Percentiles rank a stretch among this genome's conserved stretches.
Evolutionary conservation across 2,113 vertebrate genomes (phyloP).

Genomic region (Anoura caudifer): DNA sequence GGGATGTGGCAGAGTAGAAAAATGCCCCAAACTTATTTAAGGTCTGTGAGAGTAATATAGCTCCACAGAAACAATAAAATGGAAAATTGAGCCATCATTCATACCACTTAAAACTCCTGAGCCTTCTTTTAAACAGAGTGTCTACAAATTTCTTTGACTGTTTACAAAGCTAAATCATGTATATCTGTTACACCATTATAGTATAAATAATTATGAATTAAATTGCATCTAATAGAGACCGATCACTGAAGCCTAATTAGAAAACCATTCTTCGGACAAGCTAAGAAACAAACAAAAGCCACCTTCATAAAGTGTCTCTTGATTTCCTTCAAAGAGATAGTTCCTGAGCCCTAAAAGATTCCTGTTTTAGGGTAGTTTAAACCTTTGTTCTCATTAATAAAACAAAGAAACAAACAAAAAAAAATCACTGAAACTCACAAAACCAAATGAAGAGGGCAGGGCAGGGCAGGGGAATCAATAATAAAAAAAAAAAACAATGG

Average conservation of each 20-base stretch:
- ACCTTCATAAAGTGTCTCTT: background rate
- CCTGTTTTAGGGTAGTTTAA: background rate
- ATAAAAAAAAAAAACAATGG: background rate
- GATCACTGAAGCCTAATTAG: background rate
- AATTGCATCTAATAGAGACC: background rate
- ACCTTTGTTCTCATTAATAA: slow-evolving; percentile 1
- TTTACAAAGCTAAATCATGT: background rate
- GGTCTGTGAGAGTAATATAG: background rate
- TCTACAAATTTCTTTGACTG: background rate
- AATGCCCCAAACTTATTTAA: background rate
- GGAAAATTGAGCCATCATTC: background rate
- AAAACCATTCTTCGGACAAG: slow-evolving; percentile 33
- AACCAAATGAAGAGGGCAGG: background rate
- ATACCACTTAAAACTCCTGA: slow-evolving; percentile 10
- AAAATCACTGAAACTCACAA: background rate
- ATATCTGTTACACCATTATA: background rate
- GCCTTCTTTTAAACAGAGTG: slow-evolving; percentile 1
- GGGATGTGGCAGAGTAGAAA: background rate
- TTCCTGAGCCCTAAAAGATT: background rate
- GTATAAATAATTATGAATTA: slow-evolving; percentile 6
- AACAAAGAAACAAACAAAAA: background rate
- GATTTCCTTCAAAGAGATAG: slow-evolving; percentile 7
- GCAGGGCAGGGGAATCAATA: background rate
- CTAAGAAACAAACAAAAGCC: background rate
- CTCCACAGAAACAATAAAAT: background rate